Conservation (phyloP, 2,113 vertebrate genomes). For the Struthidea cinerea region DNA sequence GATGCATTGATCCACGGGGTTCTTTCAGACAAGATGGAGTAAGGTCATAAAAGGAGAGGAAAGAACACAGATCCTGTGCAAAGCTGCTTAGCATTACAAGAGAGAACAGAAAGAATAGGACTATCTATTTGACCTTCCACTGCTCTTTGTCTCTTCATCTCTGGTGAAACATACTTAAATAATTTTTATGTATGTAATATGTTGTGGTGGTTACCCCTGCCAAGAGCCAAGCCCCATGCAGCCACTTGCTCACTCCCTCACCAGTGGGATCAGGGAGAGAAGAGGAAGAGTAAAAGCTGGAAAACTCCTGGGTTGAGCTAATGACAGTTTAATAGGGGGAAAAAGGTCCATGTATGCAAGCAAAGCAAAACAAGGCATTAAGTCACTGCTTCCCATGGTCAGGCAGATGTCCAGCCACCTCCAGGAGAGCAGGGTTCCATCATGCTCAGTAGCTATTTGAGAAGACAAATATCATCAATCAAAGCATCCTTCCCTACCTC, state of each 20-base stretch:
- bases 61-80: not conserved
- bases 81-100: not conserved
- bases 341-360: fast-evolving
- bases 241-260: not conserved
- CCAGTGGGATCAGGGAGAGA: not conserved
- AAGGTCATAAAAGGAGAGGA: not conserved
- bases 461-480: not conserved
- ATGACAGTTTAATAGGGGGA: not conserved
- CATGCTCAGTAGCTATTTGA: no score
- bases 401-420: not conserved
- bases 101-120: not conserved
- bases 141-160: not conserved
- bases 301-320: not conserved
- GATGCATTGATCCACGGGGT: not conserved
- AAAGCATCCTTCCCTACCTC: not conserved
- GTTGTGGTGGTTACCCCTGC: not conserved
- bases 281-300: not conserved
- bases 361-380: not conserved
- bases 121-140: not conserved
- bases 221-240: not conserved
- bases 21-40: not conserved
- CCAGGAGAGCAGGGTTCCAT: not conserved
- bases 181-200: not conserved
- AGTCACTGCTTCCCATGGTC: not conserved
- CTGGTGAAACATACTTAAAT: not conserved